These are phyloP conservation scores for Meiosimyza decipiens DNA, from an alignment of 2,888 invertebrate species.

Conservation along the genomic window DNA sequence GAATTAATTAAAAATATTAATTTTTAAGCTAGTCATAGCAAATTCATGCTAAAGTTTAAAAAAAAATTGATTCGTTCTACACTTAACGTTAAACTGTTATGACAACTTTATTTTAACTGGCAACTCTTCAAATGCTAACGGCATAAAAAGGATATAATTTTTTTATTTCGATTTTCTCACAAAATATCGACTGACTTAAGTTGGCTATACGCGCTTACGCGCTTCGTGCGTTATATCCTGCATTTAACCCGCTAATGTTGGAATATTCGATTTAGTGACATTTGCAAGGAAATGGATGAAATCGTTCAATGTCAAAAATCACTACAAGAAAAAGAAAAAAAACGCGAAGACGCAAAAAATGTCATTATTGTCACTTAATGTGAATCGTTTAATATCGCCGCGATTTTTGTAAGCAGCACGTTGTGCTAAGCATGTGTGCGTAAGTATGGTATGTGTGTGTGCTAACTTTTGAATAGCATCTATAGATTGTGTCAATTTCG, in stretches of 20 bases:
- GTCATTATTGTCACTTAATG: conserved; percentile 10
- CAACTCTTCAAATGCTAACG: background rate
- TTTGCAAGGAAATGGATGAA: background rate
- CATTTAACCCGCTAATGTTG: conserved; percentile 7
- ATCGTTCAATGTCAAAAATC: too few species aligned
- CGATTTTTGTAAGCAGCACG: background rate
- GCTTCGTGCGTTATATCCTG: background rate
- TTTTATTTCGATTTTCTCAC: background rate
- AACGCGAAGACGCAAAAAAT: background rate
- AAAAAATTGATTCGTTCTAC: too few species aligned
- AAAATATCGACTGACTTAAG: too few species aligned
- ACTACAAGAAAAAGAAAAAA: background rate
- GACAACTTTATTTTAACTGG: too few species aligned
- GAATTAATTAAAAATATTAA: too few species aligned
- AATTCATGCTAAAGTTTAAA: too few species aligned
- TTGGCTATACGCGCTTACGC: too few species aligned
- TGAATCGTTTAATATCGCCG: conserved; percentile 18
- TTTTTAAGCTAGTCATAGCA: too few species aligned
- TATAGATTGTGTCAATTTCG: conserved; percentile 6
- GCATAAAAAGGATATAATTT: background rate
- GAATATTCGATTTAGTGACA: background rate
- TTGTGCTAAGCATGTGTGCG: background rate
- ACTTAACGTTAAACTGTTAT: too few species aligned
- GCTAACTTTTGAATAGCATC: background rate
- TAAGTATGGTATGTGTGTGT: background rate